phyloP scores from a whole-genome alignment of 2,888 invertebrate genomes.

The Endotricha flammealis region DNA sequence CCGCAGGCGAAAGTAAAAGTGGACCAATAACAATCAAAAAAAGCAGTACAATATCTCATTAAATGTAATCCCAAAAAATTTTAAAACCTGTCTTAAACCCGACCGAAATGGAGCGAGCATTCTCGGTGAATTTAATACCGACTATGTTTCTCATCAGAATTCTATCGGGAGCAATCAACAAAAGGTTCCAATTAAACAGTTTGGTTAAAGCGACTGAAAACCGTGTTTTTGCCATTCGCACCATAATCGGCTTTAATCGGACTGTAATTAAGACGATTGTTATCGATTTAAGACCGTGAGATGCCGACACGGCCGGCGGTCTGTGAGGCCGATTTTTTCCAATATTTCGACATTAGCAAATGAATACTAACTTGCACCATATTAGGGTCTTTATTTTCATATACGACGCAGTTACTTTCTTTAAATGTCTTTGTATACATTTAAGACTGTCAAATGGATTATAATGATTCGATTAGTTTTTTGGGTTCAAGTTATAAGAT shows the following conservation, averaged over 20 bases:
- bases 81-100: not conserved
- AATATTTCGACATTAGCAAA: slow-evolving; percentile 14
- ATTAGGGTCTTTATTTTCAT: slow-evolving; percentile 10
- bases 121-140: slow-evolving; percentile 3
- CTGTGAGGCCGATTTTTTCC: slow-evolving; percentile 32
- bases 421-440: not conserved
- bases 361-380: slow-evolving; percentile 8
- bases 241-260: slow-evolving; percentile 54
- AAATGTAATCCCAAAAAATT: slow-evolving; percentile 6
- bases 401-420: slow-evolving; percentile 7
- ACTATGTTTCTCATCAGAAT: slow-evolving; percentile 20
- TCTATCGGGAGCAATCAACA: slow-evolving; percentile 22
- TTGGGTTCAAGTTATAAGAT: too few species aligned
- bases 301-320: slow-evolving; percentile 33
- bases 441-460: too few species aligned
- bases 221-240: slow-evolving; percentile 42
- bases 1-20: not conserved
- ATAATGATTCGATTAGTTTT: too few species aligned
- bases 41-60: slow-evolving; percentile 3
- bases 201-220: slow-evolving; percentile 28
- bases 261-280: slow-evolving; percentile 53
- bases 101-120: not conserved
- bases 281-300: slow-evolving; percentile 41
- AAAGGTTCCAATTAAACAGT: slow-evolving; percentile 42
- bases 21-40: not conserved